Evolutionary conservation across 2,113 vertebrate species (phyloP).

Genomic region (Pavo muticus): DNA sequence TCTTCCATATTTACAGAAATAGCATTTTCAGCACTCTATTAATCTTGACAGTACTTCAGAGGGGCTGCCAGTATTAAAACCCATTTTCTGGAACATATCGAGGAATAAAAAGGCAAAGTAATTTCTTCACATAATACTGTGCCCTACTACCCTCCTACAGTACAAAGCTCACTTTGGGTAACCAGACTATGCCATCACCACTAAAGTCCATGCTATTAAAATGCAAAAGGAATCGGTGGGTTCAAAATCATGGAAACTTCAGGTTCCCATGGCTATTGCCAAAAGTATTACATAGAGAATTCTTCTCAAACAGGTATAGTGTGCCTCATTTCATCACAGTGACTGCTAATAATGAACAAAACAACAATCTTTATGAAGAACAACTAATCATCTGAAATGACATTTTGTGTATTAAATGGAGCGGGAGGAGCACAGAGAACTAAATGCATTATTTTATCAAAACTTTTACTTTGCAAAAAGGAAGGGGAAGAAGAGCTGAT

Average conservation of each 20-base stretch:
- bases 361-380: background rate
- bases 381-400: background rate
- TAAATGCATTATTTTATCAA: background rate
- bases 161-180: background rate
- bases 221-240: background rate
- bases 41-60: conserved; percentile 27
- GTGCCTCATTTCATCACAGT: background rate
- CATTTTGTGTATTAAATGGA: background rate
- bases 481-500: background rate
- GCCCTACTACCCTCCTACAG: background rate
- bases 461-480: background rate
- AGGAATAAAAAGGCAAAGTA: background rate
- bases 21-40: conserved; percentile 3
- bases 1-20: background rate
- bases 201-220: background rate
- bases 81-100: background rate
- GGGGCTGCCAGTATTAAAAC: background rate
- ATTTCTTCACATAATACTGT: background rate
- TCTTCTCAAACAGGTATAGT: background rate
- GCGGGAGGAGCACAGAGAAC: background rate
- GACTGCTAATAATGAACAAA: background rate
- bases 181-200: background rate
- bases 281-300: background rate
- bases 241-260: background rate
- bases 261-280: background rate